phyloP scores from a whole-genome alignment of 35 echinoderm and acorn worm genomes.

The Ptychodera flava region DNA sequence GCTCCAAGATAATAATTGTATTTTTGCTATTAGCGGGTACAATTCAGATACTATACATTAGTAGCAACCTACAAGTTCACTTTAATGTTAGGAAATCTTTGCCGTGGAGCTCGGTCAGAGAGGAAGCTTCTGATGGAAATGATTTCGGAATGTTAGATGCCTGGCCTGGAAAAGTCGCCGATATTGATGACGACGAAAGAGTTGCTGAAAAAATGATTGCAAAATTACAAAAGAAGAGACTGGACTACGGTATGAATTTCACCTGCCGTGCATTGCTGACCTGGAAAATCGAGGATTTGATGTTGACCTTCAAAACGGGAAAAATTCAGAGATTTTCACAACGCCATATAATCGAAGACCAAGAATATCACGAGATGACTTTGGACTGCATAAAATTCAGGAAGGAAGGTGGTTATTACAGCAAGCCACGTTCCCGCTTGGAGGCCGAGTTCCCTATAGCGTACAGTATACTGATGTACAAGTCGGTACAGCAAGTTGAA shows the following conservation, averaged over 20 bases:
- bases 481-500: neutral
- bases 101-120: too few species aligned
- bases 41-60: too few species aligned
- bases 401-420: slow-evolving; percentile 30
- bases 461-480: slow-evolving; percentile 65
- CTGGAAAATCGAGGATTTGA: neutral
- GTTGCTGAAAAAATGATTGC: neutral
- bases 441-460: slow-evolving; percentile 71
- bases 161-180: too few species aligned
- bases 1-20: too few species aligned
- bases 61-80: too few species aligned
- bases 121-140: too few species aligned
- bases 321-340: neutral
- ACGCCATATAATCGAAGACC: neutral
- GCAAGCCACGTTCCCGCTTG: slow-evolving; percentile 24
- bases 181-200: too few species aligned
- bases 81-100: too few species aligned
- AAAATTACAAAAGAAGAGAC: neutral
- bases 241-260: neutral
- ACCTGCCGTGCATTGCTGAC: neutral
- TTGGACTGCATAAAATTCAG: slow-evolving; percentile 45
- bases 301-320: neutral
- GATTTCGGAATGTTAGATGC: too few species aligned
- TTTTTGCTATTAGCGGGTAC: too few species aligned
- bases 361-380: slow-evolving; percentile 5